These are phyloP conservation scores for Clivina fossor DNA, from an alignment of 2,888 invertebrate genomes.

Conservation along the genomic window DNA sequence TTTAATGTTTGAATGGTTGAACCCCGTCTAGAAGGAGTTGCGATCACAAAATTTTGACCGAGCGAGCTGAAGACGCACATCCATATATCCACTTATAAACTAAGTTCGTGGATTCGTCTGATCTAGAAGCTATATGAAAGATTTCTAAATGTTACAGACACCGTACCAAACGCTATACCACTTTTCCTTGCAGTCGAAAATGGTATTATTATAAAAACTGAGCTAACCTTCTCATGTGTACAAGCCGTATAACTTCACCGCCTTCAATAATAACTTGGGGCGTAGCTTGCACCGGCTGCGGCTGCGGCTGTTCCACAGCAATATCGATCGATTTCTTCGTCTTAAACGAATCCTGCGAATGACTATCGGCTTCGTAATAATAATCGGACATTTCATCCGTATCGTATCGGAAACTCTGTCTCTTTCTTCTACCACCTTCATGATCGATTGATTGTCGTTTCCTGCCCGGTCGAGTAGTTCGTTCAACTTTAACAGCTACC, in stretches of 20 bases:
- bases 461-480: slow-evolving; percentile 2
- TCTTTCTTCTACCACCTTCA: slow-evolving; percentile 7
- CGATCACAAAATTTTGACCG: too few species aligned
- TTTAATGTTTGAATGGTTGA: too few species aligned
- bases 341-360: slow-evolving; percentile 29
- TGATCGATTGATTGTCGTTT: slow-evolving; percentile 23
- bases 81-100: too few species aligned
- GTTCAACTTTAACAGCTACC: slow-evolving; percentile 8
- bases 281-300: slow-evolving; percentile 11
- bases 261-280: slow-evolving; percentile 48
- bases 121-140: too few species aligned
- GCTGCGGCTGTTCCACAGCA: slow-evolving; percentile 2
- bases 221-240: slow-evolving; percentile 66
- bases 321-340: slow-evolving; percentile 15
- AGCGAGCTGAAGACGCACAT: too few species aligned
- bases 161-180: too few species aligned
- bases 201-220: background rate
- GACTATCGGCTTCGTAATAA: slow-evolving; percentile 27
- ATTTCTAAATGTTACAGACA: too few species aligned
- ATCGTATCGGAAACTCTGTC: slow-evolving; percentile 30
- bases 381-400: slow-evolving; percentile 32
- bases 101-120: too few species aligned
- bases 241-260: slow-evolving; percentile 76
- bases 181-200: too few species aligned
- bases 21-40: too few species aligned